Evolutionary conservation across 2,113 vertebrate genomes (phyloP).

Genomic region (Peromyscus californicus): DNA sequence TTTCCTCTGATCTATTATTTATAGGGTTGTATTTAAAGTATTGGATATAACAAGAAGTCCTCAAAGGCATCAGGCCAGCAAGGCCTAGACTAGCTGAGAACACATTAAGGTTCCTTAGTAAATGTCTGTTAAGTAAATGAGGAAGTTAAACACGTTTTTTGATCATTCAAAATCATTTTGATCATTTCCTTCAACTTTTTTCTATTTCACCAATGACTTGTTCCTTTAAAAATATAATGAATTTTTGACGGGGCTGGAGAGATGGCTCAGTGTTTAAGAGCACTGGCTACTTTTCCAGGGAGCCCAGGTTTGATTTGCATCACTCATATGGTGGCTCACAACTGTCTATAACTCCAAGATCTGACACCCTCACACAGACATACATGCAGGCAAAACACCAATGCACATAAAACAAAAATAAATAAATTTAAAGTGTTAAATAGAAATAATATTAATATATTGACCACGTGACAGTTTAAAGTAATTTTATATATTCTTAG

Average conservation of each 20-base stretch:
- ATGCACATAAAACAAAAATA: not conserved
- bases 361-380: not conserved
- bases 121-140: not conserved
- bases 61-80: not conserved
- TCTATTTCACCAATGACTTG: not conserved
- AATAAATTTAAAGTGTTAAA: not conserved
- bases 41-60: not conserved
- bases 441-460: not conserved
- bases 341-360: not conserved
- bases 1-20: not conserved
- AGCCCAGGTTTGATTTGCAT: not conserved
- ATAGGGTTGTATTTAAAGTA: not conserved
- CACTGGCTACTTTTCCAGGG: not conserved
- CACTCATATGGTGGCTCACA: not conserved
- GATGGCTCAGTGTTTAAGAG: not conserved
- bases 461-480: not conserved
- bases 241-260: not conserved
- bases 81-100: not conserved
- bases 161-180: not conserved
- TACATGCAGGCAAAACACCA: no score
- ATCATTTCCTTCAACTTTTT: not conserved
- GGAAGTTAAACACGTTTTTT: conserved; percentile 44
- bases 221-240: not conserved
- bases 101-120: not conserved
- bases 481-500: not conserved